Evolutionary conservation across 2,797 vertebrate species (phyloP), one percentile per base, ranked within the genome.

Genomic region (Ctenopoma multispine): DNA sequence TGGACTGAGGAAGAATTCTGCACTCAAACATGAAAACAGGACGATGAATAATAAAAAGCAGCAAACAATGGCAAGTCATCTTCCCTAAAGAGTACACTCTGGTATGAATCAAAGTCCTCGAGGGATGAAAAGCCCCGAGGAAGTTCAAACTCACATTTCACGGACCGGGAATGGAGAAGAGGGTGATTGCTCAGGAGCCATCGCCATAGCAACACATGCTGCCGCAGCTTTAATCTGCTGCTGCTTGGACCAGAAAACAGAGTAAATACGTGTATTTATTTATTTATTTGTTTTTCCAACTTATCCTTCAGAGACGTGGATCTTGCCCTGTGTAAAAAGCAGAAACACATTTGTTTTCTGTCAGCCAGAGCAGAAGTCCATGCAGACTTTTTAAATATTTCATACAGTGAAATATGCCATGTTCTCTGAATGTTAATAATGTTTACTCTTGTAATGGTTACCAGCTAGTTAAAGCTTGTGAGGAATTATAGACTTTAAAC

Each of bases 331-430:
- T 49, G 43, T 21, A 55, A 55, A n/a, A 73, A 86, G 76, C 65
- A 80, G 51, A 69, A 62, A 34, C 27, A 18, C 24, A 44, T 79
- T 77, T 55, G 44, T 62, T 72, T 70, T 61, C 64, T 58, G 63
- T 58, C 64, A 10, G 27, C 48, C 17, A 1, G 29, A 36, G 53
- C 57, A 72, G 53, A 72, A 51, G 18, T 68, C 67, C 57, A 21
- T 14, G 41, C 40, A 58, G 59, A 34, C 63, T 57, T 69, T 75
- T 80, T 58, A 63, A 82, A 89, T 81, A 87, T 84, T 84, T 82
- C 60, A 78, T 65, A 60, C 24, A 49, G 40, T 6, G 58, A 69
- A 78, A 67, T 44, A 60, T 5, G 43, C 27, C 4, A 9, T 11
- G 21, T 62, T 64, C 40, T 6, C 48, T 57, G 72, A 73, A 82